phyloP scores from a whole-genome alignment of 2,797 vertebrate species.

The Serranus cabrilla region DNA sequence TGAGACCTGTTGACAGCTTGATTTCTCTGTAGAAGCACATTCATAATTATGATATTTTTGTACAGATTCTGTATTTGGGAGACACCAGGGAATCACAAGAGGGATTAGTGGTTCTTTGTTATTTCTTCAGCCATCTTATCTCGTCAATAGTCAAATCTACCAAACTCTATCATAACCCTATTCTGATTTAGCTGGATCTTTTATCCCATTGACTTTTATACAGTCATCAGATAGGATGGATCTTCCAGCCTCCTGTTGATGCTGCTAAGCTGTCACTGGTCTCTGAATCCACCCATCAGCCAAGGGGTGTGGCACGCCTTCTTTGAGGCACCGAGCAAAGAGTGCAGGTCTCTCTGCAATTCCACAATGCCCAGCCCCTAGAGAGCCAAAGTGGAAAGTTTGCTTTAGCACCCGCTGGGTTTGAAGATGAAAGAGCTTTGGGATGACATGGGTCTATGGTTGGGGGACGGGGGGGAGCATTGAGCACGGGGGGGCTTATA shows the following conservation, averaged over 20 bases:
- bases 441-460: constrained; percentile 75
- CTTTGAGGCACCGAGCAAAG: constrained; percentile 64
- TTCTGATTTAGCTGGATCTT: constrained; percentile 10
- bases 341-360: constrained; percentile 64
- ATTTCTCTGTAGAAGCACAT: constrained; percentile 38
- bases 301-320: constrained; percentile 62
- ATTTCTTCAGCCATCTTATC: neutral
- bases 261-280: constrained; percentile 55
- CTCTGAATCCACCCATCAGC: constrained; percentile 58
- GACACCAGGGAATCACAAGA: neutral
- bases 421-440: constrained; percentile 86
- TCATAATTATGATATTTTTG: constrained; percentile 24
- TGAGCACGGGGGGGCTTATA: constrained; percentile 74
- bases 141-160: constrained; percentile 12
- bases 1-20: constrained; percentile 35
- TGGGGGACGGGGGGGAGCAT: constrained; percentile 56
- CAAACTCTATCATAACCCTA: constrained; percentile 7
- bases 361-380: constrained; percentile 71
- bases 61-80: constrained; percentile 1
- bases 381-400: constrained; percentile 87
- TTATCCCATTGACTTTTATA: constrained; percentile 30
- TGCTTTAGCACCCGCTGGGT: constrained; percentile 83
- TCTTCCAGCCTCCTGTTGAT: constrained; percentile 49
- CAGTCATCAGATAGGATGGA: constrained; percentile 46
- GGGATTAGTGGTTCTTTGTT: neutral